Base-by-base conservation (phyloP, 30 jellyfish, hydroid and myxozoan genomes). In the Mastigias papua region DNA sequence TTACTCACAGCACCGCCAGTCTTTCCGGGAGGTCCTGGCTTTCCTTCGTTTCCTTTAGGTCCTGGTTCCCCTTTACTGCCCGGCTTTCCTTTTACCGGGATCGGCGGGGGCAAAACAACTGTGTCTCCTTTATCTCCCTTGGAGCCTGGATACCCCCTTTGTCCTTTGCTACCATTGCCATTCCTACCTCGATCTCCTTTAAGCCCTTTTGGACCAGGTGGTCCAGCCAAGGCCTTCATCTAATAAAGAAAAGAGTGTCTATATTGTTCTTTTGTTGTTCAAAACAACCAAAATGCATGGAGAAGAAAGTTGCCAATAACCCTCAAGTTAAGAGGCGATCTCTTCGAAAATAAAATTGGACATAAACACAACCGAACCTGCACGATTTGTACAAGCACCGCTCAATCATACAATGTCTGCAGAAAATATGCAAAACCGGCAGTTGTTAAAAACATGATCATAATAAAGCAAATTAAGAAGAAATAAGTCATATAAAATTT, bases 71-170 rank as follows among this genome's bases (percentile, higher is more conserved):
- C 96, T 42, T 34, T 54, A 21, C 8, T 46, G 57, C 96, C 96
- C 17, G 64, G 62, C 32, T 35, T 78, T 23, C 78, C 76, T 22
- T 60, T 63, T 51, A 9, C 46, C 0, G 73, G 63, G 8, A 42
- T 1, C 25, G 94, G 48, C 8, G 74, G 81, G 20, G 57, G 68
- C 29, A 85, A 42, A 26, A 73, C 48, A n/a, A 48, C 28, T 20
- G 67, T 46, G 15, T 69, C 78, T 17, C 96, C 96, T 23, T 78
- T 79, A 29, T 80, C 91, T 50, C 96, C 96, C 50, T 87, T 78
- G 9, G 34, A 26, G 20, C 96, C 96, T 10, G 91, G 96, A 54
- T 16, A 57, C 19, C 96, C 96, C 65, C 32, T 51, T 49, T 69
- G 89, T 54, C 96, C 96, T 72, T 69, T 88, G 77, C 78, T 34